These are phyloP conservation scores for Ormyrus labotus DNA, from an alignment of 2,888 invertebrate genomes.

Conservation along the genomic window DNA sequence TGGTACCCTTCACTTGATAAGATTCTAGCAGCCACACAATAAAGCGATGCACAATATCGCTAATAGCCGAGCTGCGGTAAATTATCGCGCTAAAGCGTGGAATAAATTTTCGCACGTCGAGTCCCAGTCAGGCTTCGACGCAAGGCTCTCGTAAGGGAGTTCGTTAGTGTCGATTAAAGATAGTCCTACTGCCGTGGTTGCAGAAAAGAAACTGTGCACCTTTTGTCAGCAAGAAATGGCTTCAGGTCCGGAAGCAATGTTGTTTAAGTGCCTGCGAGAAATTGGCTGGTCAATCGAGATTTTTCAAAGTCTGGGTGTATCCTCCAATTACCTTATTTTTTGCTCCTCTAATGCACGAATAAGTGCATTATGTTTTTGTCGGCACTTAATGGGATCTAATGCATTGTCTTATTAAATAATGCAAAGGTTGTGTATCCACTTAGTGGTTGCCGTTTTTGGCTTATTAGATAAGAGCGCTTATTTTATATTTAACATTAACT, in stretches of 20 bases:
- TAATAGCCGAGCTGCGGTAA: slow-evolving; percentile 60
- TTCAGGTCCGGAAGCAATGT: slow-evolving; percentile 27
- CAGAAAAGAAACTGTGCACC: slow-evolving; percentile 6
- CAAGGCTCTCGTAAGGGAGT: slow-evolving; percentile 4
- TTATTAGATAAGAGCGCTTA: too few species aligned
- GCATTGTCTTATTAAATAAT: too few species aligned
- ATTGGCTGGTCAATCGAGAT: slow-evolving; percentile 26
- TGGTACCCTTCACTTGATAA: too few species aligned
- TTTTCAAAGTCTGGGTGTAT: not conserved
- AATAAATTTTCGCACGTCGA: slow-evolving; percentile 56
- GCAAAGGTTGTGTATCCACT: too few species aligned
- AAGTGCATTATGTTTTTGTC: too few species aligned
- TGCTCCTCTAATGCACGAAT: not conserved
- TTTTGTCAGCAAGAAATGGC: slow-evolving; percentile 22
- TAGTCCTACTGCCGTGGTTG: not conserved
- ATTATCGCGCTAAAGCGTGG: slow-evolving; percentile 45
- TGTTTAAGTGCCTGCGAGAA: not conserved
- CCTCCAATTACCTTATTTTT: slow-evolving; percentile 35
- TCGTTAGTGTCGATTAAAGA: slow-evolving; percentile 44
- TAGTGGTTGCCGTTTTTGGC: too few species aligned
- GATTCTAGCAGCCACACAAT: slow-evolving; percentile 53
- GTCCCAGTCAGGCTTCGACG: not conserved
- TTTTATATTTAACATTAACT: too few species aligned
- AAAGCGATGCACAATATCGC: slow-evolving; percentile 68
- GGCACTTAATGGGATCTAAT: too few species aligned